Base-by-base conservation (phyloP, 1,140 invertebrate species). In the Lepidurus apus region DNA sequence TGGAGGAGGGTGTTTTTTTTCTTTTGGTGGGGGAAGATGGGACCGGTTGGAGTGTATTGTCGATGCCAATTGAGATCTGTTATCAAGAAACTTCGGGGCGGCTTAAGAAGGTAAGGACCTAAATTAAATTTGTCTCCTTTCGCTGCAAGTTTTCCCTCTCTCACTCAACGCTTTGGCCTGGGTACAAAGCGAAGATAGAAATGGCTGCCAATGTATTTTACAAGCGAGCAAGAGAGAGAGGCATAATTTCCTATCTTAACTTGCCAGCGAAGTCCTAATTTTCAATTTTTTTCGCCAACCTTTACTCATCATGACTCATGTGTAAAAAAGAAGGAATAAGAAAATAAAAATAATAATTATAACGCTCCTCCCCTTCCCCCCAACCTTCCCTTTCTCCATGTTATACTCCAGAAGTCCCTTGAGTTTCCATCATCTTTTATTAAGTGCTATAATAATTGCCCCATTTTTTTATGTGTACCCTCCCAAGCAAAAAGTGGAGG, bases 381-480 rank as follows among this genome's bases (percentile, higher is more conserved):
- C 17, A 13, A 9, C 53, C 53, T 65, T 7, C 21, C 21, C 17
- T n/a, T 65, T 65, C 53, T 9, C 17, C 17, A 7, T 65, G 34
- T 3, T 34, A 34, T 34, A 34, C 34, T 34, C 34, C 34, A 34
- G 4, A 34, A 34, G 34, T 34, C 34, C 34, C 34, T 34, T 34
- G 34, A 34, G 34, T 65, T 65, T 65, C 21, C 13, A 21, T 65
- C 21, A 65, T 17, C 53, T n/a, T 65, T n/a, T 65, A 65, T 65
- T 9, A 65, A 65, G 53, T 65, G 53, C 53, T 9, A 65, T 65
- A 65, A 65, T 65, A 17, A 65, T 65, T 65, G 53, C 53, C 13
- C 13, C 34, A 34, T 34, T 34, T 34, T 34, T 3, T 17, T 7
- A 65, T 7, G 13, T 65, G 17, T 65, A 13, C 17, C 21, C 8